Evolutionary conservation across 1,140 invertebrate species (phyloP).

Genomic region (Drepana arcuata): DNA sequence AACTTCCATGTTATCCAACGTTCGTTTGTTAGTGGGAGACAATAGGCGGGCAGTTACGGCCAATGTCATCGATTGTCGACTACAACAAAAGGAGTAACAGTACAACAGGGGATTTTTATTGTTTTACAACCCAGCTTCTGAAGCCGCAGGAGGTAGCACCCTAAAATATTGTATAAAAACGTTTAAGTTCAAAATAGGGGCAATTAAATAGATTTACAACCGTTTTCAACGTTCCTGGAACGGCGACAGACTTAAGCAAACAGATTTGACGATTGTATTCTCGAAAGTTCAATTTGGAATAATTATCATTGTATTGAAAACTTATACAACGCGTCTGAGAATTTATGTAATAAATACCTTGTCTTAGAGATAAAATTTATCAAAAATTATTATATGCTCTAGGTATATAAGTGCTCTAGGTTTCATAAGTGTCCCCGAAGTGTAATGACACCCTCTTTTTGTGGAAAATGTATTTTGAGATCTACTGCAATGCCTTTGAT

Average conservation of each 20-base stretch:
- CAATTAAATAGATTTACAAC: conserved; percentile 66
- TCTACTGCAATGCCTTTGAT: too few relatives aligned
- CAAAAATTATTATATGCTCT: background rate
- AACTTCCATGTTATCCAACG: conserved; percentile 22
- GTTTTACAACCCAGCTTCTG: conserved; percentile 50
- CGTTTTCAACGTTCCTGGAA: conserved; percentile 38
- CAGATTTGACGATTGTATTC: conserved; percentile 14
- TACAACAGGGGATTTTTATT: conserved; percentile 50
- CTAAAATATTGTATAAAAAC: conserved; percentile 45
- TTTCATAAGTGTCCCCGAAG: too few relatives aligned
- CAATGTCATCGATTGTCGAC: conserved; percentile 34
- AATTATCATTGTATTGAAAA: conserved; percentile 14
- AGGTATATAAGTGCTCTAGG: background rate
- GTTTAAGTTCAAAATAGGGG: conserved; percentile 30
- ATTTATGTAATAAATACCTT: conserved; percentile 2
- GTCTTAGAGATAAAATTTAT: background rate
- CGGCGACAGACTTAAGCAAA: conserved; percentile 15
- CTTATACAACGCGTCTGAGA: too few relatives aligned
- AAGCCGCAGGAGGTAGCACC: conserved; percentile 52
- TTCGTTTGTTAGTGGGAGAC: conserved; percentile 55
- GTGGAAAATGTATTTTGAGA: too few relatives aligned
- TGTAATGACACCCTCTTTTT: too few relatives aligned
- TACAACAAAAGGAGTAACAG: conserved; percentile 38
- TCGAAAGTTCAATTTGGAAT: conserved; percentile 13
- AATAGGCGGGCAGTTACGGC: conserved; percentile 31